Conservation (phyloP, 1,140 invertebrate genomes). For the Ceratosolen fusciceps region DNA sequence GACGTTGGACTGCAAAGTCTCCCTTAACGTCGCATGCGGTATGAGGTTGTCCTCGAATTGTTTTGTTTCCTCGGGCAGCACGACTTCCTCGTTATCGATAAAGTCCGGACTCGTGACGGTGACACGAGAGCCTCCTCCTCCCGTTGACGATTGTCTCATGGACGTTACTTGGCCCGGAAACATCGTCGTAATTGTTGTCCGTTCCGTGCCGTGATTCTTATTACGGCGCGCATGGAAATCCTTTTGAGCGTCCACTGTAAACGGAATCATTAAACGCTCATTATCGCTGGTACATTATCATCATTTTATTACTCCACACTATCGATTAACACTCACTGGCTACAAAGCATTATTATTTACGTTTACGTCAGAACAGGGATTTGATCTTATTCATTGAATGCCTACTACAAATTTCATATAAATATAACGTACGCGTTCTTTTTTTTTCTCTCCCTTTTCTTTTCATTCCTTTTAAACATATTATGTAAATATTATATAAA, state of each 20-base stretch:
- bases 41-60: constrained; percentile 65
- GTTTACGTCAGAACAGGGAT: too few species aligned
- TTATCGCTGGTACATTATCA: too few species aligned
- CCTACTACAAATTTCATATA: too few species aligned
- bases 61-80: neutral
- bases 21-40: constrained; percentile 62
- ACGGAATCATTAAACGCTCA: neutral
- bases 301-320: too few species aligned
- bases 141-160: constrained; percentile 50
- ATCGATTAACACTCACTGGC: too few species aligned
- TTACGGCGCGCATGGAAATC: constrained; percentile 81
- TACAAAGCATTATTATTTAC: too few species aligned
- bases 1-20: constrained; percentile 62
- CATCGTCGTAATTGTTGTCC: neutral
- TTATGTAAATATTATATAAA: too few species aligned
- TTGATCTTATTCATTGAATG: too few species aligned
- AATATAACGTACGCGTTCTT: too few species aligned
- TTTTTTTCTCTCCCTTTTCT: too few species aligned
- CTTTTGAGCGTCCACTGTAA: constrained; percentile 87
- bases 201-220: constrained; percentile 58
- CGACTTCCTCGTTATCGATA: constrained; percentile 53
- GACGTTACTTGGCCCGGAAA: neutral
- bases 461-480: too few species aligned
- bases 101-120: constrained; percentile 63
- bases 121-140: constrained; percentile 61